phyloP scores from a whole-genome alignment of 2,113 vertebrate genomes.

The human region GRCh38 chr12:102281001-102281500 shows the following conservation, averaged over 20 bases:
- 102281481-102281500: constrained; percentile 39
- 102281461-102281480: constrained; percentile 65
- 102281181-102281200: background rate
- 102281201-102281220: background rate
- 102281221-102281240: background rate
- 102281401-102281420: constrained; percentile 55
- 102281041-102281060: background rate
- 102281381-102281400: constrained; percentile 29
- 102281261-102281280: background rate
- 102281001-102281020: background rate
- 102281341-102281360: background rate
- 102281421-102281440: constrained; percentile 67
- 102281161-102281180: background rate
- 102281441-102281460: constrained; percentile 60
- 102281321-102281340: background rate
- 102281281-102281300: background rate
- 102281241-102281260: background rate
- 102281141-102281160: background rate
- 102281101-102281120: background rate
- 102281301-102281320: background rate
- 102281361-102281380: background rate
- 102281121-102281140: background rate
- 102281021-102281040: background rate
- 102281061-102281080: background rate
- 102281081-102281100: background rate